Evolutionary conservation across 2,888 invertebrate genomes (phyloP).

Genomic region (Troides helena): DNA sequence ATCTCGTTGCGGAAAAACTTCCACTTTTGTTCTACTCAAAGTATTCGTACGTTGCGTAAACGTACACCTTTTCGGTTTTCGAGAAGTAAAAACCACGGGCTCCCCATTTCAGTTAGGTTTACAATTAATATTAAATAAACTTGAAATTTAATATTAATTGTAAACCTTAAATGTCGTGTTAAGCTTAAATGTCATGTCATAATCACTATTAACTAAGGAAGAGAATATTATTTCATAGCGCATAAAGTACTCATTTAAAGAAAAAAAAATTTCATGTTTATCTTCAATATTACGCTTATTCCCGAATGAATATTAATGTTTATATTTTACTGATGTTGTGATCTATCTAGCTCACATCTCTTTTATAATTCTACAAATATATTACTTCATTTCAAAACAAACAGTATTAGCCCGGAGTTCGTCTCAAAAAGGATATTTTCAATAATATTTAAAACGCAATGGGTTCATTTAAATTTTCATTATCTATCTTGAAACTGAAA

Average conservation of each 20-base stretch:
- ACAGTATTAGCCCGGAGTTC: not conserved
- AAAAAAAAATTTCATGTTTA: not conserved
- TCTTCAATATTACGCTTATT: too few species aligned
- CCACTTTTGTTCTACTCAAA: conserved; percentile 66
- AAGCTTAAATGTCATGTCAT: too few species aligned
- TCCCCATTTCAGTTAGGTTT: not conserved
- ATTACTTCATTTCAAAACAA: not conserved
- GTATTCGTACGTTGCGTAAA: conserved; percentile 40
- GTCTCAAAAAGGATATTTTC: too few species aligned
- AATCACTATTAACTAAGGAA: too few species aligned
- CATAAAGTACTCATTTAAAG: not conserved
- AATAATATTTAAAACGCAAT: too few species aligned
- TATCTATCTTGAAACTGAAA: too few species aligned
- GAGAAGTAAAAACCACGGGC: not conserved
- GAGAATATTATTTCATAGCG: too few species aligned
- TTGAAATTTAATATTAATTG: too few species aligned
- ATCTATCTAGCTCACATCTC: not conserved
- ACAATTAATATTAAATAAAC: not conserved
- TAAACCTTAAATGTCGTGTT: too few species aligned
- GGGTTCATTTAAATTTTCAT: too few species aligned
- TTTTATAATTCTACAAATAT: not conserved
- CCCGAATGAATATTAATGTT: too few species aligned
- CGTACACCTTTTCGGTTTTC: conserved; percentile 16
- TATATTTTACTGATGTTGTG: too few species aligned
- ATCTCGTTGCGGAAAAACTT: conserved; percentile 77